Base-by-base conservation (phyloP, 2,888 invertebrate genomes). In the Helicoverpa assulta region DNA sequence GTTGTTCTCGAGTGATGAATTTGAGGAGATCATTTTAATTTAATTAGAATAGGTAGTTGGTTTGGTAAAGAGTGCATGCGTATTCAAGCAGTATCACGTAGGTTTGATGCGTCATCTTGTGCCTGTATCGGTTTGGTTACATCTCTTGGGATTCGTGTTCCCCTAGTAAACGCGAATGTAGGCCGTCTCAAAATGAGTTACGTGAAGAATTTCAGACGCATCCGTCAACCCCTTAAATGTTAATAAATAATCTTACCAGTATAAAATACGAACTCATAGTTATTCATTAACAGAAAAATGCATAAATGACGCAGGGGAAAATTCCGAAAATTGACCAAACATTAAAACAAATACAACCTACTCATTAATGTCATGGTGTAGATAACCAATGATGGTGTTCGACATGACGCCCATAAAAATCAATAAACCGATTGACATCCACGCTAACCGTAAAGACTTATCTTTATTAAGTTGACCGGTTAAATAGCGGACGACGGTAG, bases 81-180 rank as follows among this genome's bases (percentile, higher is more conserved):
- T 43, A 43, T 16, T 10, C 16, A 16, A 43, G 43, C 43, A 43
- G 10, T 16, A 5, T 4, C 14, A 70, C 33, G 59, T 52, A 70
- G 53, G 62, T 65, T 51, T 62, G 53, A 51, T 62, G 69, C 60
- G 54, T 69, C 76, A 62, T 54, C 52, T 26, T 47, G 67, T 67
- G 78, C 72, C 57, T 67, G 54, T 52, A 51, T 78, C 72, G 73
- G 68, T 73, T 62, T 50, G 51, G 61, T 67, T 61, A 67, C 58
- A 62, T 70, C 78, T 56, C 76, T 7, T 29, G 78, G 58, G 78
- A 55, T 53, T 50, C 63, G 37, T 74, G 18, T 18, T 56, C 14
- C 54, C 63, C 72, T 54, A 69, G 69, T 72, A 68, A 69, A 67
- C 18, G 70, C 16, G 57, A 66, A 59, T 62, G 40, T 62, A 18